Evolutionary conservation across 2,113 vertebrate genomes (phyloP).

Genomic region (Cyanistes caeruleus): DNA sequence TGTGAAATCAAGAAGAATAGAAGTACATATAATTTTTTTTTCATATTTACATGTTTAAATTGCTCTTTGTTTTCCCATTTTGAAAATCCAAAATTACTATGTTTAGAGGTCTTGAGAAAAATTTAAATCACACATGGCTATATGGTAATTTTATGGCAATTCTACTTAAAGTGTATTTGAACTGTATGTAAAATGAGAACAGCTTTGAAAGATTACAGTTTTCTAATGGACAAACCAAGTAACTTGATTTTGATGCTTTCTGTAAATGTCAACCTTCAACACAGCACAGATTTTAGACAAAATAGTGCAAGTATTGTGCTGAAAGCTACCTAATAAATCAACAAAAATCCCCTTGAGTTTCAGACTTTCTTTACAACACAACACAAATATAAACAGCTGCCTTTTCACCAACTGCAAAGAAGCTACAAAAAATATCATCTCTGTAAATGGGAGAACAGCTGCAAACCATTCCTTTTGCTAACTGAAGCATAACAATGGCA

Average conservation of each 20-base stretch:
- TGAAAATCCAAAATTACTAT: background rate
- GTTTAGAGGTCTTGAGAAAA: background rate
- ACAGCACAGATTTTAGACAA: background rate
- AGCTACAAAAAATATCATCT: background rate
- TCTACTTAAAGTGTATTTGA: background rate
- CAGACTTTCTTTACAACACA: background rate
- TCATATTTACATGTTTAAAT: background rate
- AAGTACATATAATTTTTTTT: background rate
- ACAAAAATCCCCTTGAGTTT: background rate
- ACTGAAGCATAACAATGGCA: background rate
- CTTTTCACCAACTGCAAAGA: background rate
- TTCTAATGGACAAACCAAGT: background rate
- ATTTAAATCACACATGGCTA: background rate
- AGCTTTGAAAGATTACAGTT: background rate
- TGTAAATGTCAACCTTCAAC: background rate
- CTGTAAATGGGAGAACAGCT: background rate
- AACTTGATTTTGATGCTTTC: background rate
- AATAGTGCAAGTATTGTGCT: background rate
- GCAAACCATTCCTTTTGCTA: slow-evolving; percentile 16
- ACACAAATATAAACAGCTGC: slow-evolving; percentile 34
- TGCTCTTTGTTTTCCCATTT: background rate
- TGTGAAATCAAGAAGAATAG: background rate
- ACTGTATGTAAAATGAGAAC: background rate
- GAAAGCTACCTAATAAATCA: slow-evolving; percentile 25
- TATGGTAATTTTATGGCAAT: background rate